These are phyloP conservation scores for Callospermophilus lateralis DNA, from an alignment of 2,113 vertebrate genomes.

Conservation along the genomic window DNA sequence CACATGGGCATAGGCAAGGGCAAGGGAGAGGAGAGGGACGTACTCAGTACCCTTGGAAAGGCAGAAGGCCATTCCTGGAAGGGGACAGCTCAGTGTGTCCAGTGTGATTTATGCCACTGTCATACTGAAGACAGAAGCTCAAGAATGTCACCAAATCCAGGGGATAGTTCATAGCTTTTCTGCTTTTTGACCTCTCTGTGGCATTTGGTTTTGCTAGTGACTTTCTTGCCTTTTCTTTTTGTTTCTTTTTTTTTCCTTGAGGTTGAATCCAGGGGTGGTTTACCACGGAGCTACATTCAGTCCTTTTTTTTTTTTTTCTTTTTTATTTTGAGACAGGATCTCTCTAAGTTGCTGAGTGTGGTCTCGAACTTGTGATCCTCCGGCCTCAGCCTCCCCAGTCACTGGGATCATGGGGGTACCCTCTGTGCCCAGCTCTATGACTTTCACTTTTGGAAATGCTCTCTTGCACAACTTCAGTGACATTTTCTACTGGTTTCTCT, in stretches of 20 bases:
- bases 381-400: no score
- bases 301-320: no score
- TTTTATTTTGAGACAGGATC: no score
- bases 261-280: no score
- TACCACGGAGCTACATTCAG: no score
- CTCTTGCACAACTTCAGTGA: neutral
- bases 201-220: neutral
- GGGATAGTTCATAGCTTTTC: neutral
- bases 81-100: no score
- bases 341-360: no score
- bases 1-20: accelerated
- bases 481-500: neutral
- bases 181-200: neutral
- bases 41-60: neutral
- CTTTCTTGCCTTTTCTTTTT: no score
- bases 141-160: neutral
- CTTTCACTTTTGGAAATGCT: neutral
- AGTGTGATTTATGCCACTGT: neutral
- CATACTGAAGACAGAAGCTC: neutral
- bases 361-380: no score
- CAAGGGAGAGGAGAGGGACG: neutral
- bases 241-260: no score
- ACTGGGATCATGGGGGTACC: no score
- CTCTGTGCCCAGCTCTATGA: neutral
- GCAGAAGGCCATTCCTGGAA: neutral